Percentiles rank a stretch among this genome's conserved stretches.
phyloP scores from a whole-genome alignment of 2,888 invertebrate genomes.

The Oeneis ivallda region DNA sequence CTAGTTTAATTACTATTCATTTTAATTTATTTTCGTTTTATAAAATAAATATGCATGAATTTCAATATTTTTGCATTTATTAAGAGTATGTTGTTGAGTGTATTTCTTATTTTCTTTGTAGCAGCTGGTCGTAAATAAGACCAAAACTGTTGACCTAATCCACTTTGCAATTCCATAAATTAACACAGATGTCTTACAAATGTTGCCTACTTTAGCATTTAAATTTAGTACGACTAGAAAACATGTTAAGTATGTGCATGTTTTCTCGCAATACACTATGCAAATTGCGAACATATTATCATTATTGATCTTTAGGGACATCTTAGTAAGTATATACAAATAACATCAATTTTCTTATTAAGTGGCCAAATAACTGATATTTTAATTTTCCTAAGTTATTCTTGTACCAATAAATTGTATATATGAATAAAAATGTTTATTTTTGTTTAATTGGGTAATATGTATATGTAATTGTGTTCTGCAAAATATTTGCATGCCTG shows the following conservation, averaged over 20 bases:
- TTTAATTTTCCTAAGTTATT: no score
- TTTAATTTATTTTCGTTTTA: background rate
- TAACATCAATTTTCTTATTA: no score
- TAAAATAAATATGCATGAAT: slow-evolving; percentile 5
- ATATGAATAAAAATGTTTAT: no score
- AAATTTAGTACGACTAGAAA: slow-evolving; percentile 1
- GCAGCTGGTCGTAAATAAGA: slow-evolving; percentile 38
- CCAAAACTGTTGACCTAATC: slow-evolving; percentile 40
- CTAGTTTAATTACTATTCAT: slow-evolving; percentile 4
- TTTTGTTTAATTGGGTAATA: no score
- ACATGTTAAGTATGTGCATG: background rate
- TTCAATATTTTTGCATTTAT: slow-evolving; percentile 9
- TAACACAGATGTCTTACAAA: slow-evolving; percentile 42
- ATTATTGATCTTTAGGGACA: no score
- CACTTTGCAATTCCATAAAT: slow-evolving; percentile 36
- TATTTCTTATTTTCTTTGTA: slow-evolving; percentile 24
- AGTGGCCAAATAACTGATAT: no score
- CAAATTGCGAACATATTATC: background rate
- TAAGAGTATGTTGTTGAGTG: slow-evolving; percentile 13
- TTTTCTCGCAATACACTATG: background rate
- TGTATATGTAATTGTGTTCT: no score
- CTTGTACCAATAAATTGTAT: no score
- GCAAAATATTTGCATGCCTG: no score
- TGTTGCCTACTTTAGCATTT: slow-evolving; percentile 31
- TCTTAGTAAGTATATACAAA: no score